These are phyloP conservation scores for Chouioia cunea DNA, from an alignment of 2,888 invertebrate genomes.

Conservation along the genomic window DNA sequence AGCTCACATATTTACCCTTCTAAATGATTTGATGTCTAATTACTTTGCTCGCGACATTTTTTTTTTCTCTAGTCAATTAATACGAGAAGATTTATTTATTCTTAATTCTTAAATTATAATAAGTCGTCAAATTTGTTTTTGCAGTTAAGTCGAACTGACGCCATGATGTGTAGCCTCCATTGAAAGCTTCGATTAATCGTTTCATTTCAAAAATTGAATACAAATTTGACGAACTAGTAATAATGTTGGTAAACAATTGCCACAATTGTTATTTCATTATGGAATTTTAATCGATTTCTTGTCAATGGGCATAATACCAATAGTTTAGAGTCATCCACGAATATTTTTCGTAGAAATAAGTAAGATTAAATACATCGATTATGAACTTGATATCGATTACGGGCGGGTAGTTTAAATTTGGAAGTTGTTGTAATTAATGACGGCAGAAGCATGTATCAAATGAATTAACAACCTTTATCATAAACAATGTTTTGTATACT, in stretches of 20 bases:
- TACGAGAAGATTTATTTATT: constrained; percentile 1
- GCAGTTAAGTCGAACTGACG: not conserved
- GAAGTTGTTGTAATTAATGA: too few relatives aligned
- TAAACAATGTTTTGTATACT: too few relatives aligned
- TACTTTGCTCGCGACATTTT: not conserved
- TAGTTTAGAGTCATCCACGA: constrained; percentile 8
- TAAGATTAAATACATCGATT: not conserved
- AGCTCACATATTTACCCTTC: not conserved
- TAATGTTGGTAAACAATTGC: not conserved
- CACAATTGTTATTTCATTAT: not conserved
- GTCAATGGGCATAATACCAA: not conserved
- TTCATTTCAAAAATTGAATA: constrained; percentile 5
- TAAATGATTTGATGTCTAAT: not conserved
- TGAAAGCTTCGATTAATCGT: constrained; percentile 27
- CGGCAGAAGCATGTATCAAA: too few relatives aligned
- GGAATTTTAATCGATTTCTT: constrained; percentile 2
- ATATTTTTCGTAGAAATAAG: constrained; percentile 5
- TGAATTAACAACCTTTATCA: too few relatives aligned
- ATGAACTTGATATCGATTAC: too few relatives aligned
- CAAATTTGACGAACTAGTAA: not conserved
- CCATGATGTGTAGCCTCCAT: not conserved
- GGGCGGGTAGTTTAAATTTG: too few relatives aligned
- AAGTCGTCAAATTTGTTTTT: not conserved
- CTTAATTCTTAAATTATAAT: not conserved
- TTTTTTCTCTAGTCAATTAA: constrained; percentile 2